These are phyloP conservation scores for Cetoscarus ocellatus DNA, from an alignment of 2,797 vertebrate species.

Conservation along the genomic window DNA sequence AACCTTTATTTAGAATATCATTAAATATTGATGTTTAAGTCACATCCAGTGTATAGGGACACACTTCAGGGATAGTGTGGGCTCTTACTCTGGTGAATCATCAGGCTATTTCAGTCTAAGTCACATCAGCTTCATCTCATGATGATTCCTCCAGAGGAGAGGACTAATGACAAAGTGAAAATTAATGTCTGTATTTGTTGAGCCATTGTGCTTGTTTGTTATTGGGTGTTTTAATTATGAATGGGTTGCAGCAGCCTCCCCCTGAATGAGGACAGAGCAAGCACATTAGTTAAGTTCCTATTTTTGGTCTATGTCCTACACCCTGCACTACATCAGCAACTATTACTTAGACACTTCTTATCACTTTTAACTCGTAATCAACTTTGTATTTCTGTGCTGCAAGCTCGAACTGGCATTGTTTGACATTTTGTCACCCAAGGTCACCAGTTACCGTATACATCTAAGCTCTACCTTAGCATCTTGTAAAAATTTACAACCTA, in stretches of 20 bases:
- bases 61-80: neutral
- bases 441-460: too few relatives aligned
- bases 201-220: neutral
- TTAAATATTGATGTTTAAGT: too few relatives aligned
- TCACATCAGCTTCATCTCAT: slow-evolving; percentile 15
- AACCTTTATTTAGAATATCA: too few relatives aligned
- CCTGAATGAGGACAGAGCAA: slow-evolving; percentile 1
- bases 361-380: too few relatives aligned
- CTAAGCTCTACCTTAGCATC: too few relatives aligned
- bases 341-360: neutral
- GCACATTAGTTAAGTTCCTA: slow-evolving; percentile 4
- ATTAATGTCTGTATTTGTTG: slow-evolving; percentile 16
- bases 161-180: slow-evolving; percentile 24
- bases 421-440: too few relatives aligned
- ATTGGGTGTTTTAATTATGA: neutral
- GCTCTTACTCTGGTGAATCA: neutral
- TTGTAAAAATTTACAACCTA: too few relatives aligned
- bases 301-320: slow-evolving; percentile 5
- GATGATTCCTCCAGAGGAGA: slow-evolving; percentile 10
- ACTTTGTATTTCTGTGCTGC: too few relatives aligned
- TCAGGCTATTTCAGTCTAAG: slow-evolving; percentile 22
- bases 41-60: neutral
- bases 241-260: neutral
- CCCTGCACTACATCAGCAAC: neutral
- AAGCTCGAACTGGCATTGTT: too few relatives aligned